These are phyloP conservation scores for Dicentrarchus labrax DNA, from an alignment of 2,113 vertebrate genomes.

Conservation along the genomic window DNA sequence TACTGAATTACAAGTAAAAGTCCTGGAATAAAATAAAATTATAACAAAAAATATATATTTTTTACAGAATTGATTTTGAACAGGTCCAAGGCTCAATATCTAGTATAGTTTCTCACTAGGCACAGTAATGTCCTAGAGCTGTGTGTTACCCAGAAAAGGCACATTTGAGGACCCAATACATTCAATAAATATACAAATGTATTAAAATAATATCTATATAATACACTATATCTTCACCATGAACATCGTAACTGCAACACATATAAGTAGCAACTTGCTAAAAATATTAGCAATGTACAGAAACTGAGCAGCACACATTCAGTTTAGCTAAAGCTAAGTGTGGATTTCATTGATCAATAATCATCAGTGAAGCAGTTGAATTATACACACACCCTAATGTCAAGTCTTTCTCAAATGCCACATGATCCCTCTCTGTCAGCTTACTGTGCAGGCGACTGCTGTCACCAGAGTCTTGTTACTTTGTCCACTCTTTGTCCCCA, in stretches of 20 bases:
- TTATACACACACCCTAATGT: constrained; percentile 6
- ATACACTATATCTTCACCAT: not conserved
- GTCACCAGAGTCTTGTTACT: not conserved
- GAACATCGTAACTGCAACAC: not conserved
- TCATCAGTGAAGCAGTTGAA: constrained; percentile 21
- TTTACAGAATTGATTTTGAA: not conserved
- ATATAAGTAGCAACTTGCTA: not conserved
- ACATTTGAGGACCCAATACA: not conserved
- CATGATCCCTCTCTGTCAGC: constrained; percentile 1
- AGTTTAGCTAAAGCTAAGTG: not conserved
- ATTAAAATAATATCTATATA: not conserved
- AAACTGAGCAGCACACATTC: not conserved
- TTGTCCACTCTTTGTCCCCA: not conserved
- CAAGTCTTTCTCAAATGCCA: constrained; percentile 11
- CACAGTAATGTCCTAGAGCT: not conserved
- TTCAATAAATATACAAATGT: not conserved
- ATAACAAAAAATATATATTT: not conserved
- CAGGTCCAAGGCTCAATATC: not conserved
- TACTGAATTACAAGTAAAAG: not conserved
- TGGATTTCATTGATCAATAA: constrained; percentile 44
- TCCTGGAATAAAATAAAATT: not conserved
- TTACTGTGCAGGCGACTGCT: constrained; percentile 1
- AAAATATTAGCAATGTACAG: not conserved
- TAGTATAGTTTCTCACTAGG: not conserved
- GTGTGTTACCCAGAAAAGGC: not conserved